Conservation (phyloP, 2,888 invertebrate genomes). For the Diabrotica balteata region DNA sequence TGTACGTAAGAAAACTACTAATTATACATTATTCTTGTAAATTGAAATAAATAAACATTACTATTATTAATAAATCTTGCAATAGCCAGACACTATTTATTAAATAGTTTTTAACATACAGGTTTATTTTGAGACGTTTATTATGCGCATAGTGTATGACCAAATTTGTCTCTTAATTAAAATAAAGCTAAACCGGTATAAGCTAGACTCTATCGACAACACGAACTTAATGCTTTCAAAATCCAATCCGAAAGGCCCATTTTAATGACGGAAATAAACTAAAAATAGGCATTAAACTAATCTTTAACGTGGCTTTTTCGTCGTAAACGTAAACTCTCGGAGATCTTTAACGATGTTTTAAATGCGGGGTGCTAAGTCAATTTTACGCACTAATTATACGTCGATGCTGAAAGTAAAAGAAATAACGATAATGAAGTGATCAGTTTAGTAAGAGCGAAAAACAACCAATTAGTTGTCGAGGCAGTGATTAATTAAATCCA, state of each 20-base stretch:
- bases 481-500: constrained; percentile 15
- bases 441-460: constrained; percentile 9
- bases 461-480: constrained; percentile 18
- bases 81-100: too few species aligned
- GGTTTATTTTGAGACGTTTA: too few species aligned
- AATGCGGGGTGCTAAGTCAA: constrained; percentile 29
- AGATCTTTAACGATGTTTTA: constrained; percentile 26
- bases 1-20: too few species aligned
- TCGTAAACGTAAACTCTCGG: constrained; percentile 11
- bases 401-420: constrained; percentile 14
- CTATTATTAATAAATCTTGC: too few species aligned
- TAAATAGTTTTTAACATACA: too few species aligned
- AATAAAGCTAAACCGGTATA: too few species aligned
- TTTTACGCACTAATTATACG: constrained; percentile 28
- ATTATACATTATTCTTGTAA: too few species aligned
- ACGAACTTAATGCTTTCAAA: too few species aligned
- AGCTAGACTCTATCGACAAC: too few species aligned
- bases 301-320: constrained; percentile 12
- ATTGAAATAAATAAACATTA: too few species aligned
- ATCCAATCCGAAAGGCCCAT: neutral
- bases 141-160: too few species aligned
- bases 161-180: too few species aligned
- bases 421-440: constrained; percentile 17
- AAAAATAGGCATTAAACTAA: constrained; percentile 14
- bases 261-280: constrained; percentile 12